Percentiles rank a stretch among this genome's conserved stretches.
Evolutionary conservation across 2,888 invertebrate species (phyloP).

Genomic region (Heliconius cydno): DNA sequence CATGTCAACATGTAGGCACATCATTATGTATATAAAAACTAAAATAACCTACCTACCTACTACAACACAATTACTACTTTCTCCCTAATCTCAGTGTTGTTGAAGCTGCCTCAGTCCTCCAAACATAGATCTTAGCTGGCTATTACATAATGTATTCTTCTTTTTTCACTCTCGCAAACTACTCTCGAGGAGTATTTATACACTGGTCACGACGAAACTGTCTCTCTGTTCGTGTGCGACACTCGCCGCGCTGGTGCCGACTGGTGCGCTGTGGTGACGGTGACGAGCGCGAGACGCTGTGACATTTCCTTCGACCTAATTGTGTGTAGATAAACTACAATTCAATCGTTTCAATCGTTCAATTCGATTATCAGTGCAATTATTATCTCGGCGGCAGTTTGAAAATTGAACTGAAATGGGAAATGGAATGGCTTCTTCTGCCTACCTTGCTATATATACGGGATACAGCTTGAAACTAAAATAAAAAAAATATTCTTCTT

Average conservation of each 20-base stretch:
- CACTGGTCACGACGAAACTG: conserved; percentile 9
- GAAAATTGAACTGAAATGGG: no score
- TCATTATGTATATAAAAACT: no score
- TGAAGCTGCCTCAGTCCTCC: neutral
- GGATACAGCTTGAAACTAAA: no score
- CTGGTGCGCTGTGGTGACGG: neutral
- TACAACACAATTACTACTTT: no score
- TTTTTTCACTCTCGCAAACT: conserved; percentile 6
- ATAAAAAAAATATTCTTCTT: no score
- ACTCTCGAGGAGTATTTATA: conserved; percentile 16
- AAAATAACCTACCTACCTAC: no score
- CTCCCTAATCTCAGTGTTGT: neutral
- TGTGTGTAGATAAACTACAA: neutral
- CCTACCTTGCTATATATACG: no score
- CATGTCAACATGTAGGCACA: no score
- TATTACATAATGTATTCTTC: conserved; percentile 16
- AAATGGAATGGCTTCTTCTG: no score
- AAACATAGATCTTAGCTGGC: conserved; percentile 4
- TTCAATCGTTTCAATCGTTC: no score
- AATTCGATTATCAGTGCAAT: no score
- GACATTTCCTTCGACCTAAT: conserved; percentile 35
- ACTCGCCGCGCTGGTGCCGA: neutral
- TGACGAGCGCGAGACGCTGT: conserved; percentile 31
- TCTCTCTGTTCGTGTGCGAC: conserved; percentile 14
- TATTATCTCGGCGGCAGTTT: no score